Base-by-base conservation (phyloP, 2,113 vertebrate species). In the Chrysemys picta region DNA sequence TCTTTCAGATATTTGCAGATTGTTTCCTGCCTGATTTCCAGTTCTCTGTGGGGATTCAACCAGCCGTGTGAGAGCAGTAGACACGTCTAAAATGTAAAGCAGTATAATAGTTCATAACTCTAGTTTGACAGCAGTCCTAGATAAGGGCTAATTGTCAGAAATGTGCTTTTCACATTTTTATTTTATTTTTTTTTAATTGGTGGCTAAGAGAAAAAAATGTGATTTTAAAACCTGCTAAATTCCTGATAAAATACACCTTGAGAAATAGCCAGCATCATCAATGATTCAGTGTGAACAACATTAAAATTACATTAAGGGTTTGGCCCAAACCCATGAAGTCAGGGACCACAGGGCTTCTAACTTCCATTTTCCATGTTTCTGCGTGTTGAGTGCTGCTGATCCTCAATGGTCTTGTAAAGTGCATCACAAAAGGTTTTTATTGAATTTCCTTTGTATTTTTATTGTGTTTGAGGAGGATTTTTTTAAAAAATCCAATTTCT, bases 391-490 rank as follows among this genome's bases (percentile, higher is more conserved):
- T 17, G 69, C 4, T 5, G 29, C 49, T 72, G 62, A 12, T 45
- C 85, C 69, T n/a, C 78, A 50, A 6, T 62, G 59, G 59, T 62
- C 59, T 62, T 62, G 59, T 35, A 62, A 31, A 62, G 52, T 10
- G 31, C 10, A 54, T 52, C 8, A 8, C 25, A 25, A 13, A 27
- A 88, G 56, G 56, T 50, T 80, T 57, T 45, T 59, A 80, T 10
- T 38, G 88, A 92, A 79, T 85, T 72, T 88, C 45, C 31, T 88
- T 90, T 92, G 72, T 19, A 59, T 82, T 89, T 75, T 80, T 79
- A 54, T 87, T 57, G 10, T 29, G 86, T 89, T 50, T 72, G 75
- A 42, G 38, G 79, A 14, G 22, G 4, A 10, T 31, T 22, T 35
- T 54, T 69, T 42, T 42, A 42, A n/a, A 16, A 89, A 93, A 78